These are phyloP conservation scores for Drosophila rufa DNA, from an alignment of 1,140 invertebrate genomes.

Conservation along the genomic window DNA sequence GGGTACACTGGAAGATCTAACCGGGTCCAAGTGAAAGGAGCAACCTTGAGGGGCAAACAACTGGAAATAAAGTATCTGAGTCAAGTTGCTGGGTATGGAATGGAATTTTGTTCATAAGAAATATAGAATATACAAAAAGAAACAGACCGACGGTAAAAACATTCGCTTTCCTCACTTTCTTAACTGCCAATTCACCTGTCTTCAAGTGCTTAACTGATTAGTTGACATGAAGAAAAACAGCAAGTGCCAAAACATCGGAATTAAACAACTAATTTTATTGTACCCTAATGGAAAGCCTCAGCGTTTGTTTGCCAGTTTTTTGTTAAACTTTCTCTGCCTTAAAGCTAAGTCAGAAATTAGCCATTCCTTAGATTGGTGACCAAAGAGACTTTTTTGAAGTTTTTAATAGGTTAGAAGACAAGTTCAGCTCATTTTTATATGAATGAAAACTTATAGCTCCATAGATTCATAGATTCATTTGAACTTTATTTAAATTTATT, in stretches of 20 bases:
- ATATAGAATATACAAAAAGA: neutral
- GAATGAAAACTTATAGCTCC: too few relatives aligned
- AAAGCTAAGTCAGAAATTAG: neutral
- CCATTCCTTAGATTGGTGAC: neutral
- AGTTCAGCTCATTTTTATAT: neutral
- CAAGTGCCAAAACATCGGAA: constrained; percentile 11
- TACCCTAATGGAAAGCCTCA: constrained; percentile 1
- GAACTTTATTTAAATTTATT: too few relatives aligned
- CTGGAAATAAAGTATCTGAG: constrained; percentile 17
- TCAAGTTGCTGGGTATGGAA: neutral
- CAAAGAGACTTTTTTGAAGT: neutral
- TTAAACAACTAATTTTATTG: constrained; percentile 15
- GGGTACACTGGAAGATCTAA: constrained; percentile 2
- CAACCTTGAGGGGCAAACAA: constrained; percentile 5
- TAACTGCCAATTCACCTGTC: neutral
- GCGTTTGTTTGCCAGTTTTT: neutral
- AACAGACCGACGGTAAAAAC: neutral
- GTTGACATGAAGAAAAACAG: neutral
- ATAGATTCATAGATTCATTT: too few relatives aligned
- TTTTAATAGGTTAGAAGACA: too few relatives aligned
- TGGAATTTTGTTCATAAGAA: neutral
- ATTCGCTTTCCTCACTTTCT: constrained; percentile 10
- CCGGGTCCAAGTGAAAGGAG: constrained; percentile 43
- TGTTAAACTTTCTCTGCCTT: constrained; percentile 6
- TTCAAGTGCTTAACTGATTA: constrained; percentile 7